Base-by-base conservation (phyloP, 2,797 vertebrate genomes). In the Rousettus madagascariensis region DNA sequence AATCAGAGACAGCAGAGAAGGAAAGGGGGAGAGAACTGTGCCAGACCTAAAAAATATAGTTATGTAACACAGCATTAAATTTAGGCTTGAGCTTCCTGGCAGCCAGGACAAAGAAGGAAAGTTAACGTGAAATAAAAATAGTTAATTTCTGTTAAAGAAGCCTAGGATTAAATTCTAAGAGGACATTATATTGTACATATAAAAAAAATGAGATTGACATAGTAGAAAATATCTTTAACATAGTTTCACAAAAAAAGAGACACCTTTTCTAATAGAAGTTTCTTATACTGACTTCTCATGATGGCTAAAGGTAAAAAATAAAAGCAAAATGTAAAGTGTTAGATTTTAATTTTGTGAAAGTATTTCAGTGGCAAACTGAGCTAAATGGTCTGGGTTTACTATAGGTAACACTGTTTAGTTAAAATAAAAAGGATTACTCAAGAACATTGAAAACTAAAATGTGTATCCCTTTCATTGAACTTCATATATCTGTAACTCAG, bases 321-420 rank as follows among this genome's bases (percentile, higher is more conserved):
- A 89, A 94, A 85, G 41, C 11, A 65, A 87, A 88, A n/a, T 28
- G 20, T 66, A 90, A 87, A 95, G 55, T 53, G 5, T 46, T 79
- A 51, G 17, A 84, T 87, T 91, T 89, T 79, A 66, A 69, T 89
- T 84, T 63, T 61, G 30, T 63, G n/a, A 83, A 89, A 94, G 74
- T 4, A 79, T 72, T 87, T 80, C 30, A 12, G 20, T 69, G 72
- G 20, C 86, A 22, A 65, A 30, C 28, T 90, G 68, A 88, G 51
- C 17, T 55, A 68, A 71, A 59, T 51, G 22, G 46, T 72, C 74
- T 19, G 24, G 16, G 22, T 36, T 74, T 90, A 82, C 8, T 57
- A 8, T 19, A 59, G 33, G 12, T 63, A 43, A 82, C 10, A 16
- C 12, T 61, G 28, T 77, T 68, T 63, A 55, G 30, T 68, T 51